Percentiles rank a stretch among this genome's conserved stretches.
Conservation (phyloP, 2,113 vertebrate species). For the Dolichallabes microphthalmus region DNA sequence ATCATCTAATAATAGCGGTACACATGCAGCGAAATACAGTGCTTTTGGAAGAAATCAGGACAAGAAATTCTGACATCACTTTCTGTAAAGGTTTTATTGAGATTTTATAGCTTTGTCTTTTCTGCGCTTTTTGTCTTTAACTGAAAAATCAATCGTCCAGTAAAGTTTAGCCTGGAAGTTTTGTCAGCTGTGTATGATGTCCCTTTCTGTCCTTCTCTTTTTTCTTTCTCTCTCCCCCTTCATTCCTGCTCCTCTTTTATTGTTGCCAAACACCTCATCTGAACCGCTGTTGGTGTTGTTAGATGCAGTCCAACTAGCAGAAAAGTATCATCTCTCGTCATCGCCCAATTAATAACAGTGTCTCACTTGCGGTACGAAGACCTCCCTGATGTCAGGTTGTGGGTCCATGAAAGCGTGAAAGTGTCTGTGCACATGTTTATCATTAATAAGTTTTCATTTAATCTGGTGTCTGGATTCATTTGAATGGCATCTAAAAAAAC, state of each 20-base stretch:
- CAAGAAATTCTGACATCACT: constrained; percentile 47
- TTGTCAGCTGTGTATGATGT: not conserved
- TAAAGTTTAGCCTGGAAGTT: not conserved
- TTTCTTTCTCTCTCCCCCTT: not conserved
- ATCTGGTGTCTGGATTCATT: not conserved
- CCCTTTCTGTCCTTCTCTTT: not conserved
- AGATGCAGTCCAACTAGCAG: not conserved
- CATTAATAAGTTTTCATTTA: not conserved
- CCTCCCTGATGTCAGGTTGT: not conserved
- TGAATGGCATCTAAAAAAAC: not conserved
- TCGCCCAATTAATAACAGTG: not conserved
- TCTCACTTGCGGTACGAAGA: not conserved
- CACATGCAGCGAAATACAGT: too few relatives aligned
- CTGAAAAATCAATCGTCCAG: too few relatives aligned
- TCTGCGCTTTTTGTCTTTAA: not conserved
- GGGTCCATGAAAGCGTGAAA: not conserved
- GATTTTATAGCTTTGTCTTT: not conserved
- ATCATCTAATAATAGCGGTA: too few relatives aligned
- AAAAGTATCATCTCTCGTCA: constrained; percentile 9
- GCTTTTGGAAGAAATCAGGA: not conserved
- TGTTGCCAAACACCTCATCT: not conserved
- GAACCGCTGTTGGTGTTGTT: not conserved
- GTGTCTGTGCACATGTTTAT: not conserved
- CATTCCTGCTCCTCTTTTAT: not conserved
- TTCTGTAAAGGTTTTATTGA: not conserved